Evolutionary conservation across 2,113 vertebrate genomes (phyloP), one percentile per base, ranked within the genome.

Genomic region (Trochalopteron elliotii): DNA sequence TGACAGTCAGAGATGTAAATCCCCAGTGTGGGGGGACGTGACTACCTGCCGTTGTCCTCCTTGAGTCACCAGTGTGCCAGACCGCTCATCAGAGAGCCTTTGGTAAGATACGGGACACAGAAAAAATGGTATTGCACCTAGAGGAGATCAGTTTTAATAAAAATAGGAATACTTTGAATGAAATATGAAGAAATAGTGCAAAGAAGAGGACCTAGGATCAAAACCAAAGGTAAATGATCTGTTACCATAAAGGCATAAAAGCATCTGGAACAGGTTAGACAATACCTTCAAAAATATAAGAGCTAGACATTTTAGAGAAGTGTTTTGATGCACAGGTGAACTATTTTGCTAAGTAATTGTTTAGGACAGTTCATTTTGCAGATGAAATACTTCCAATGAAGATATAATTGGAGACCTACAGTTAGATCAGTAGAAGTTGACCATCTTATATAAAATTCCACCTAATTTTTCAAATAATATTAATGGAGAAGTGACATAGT

Each of bases 11-110:
- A 68, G 74, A 57, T 78, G 13, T 20, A 75, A 31, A 31, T 90
- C 88, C 40, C 57, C 42, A 60, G 1, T 2, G 0, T 55, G 49
- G 31, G 35, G 44, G 44, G 35, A 49, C 8, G 17, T 0, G 2
- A 22, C 21, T 61, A 37, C 53, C 31, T 69, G 27, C 44, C 27
- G 13, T 80, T 85, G 15, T 87, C 28, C 28, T 74, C 18, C 27
- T 15, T 7, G 15, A 65, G 75, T 82, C 72, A 56, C 35, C 1
- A 7, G 35, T 24, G 40, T 90, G 44, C 60, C 57, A 63, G 40
- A 45, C 33, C 70, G 59, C 59, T 80, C 49, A 61, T 39, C 45
- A 55, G 52, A 84, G 10, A 19, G 25, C 35, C 67, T 61, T 8
- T 65, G 44, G 45, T 83, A 50, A 52, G 59, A 11, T 31, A 28